Evolutionary conservation across 2,888 invertebrate genomes (phyloP), one percentile per base, ranked within the genome.

Genomic region (Dynastes tityus): DNA sequence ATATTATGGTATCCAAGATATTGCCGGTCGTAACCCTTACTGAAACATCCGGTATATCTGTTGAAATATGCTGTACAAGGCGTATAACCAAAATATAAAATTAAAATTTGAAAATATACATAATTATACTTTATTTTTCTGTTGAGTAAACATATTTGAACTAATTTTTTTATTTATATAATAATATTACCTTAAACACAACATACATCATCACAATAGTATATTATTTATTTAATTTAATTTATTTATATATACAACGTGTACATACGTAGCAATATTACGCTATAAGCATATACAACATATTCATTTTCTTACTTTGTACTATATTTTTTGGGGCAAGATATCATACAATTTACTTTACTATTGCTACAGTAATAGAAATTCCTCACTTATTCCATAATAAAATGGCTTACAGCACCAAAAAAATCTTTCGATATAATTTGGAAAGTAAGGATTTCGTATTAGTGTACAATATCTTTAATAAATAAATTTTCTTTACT

Each of bases 311-410:
- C 77, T 80, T 76, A 65, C 45, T 80, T 80, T 81, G 81, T 81
- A 81, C 81, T 81, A 77, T 81, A 71, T 45, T 45, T 22, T 78
- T 80, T 79, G 78, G 81, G 81, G 81, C 81, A 81, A 81, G 81
- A 78, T 76, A 76, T 73, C 49, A 58, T 58, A 63, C 27, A 75
- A 29, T 51, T 63, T 6, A 16, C 13, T 16, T 55, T 16, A 2
- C 16, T 55, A n/a, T 55, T 16, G 55, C 55, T 4, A 55, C 55
- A 55, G 55, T n/a, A 55, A 55, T 13, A n/a, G 16, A 16, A 16
- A 16, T 5, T 22, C 16, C 22, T 58, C 22, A 22, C 22, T 22
- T 32, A 32, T 32, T 32, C 32, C 4, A 32, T 32, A 32, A 32
- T 32, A 32, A 32, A 32, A 16, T 16, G 22, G 22, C 22, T 22